Evolutionary conservation across 2,888 invertebrate species (phyloP), one percentile per base, ranked within the genome.

Genomic region (Hermaeophaga mercurialis): DNA sequence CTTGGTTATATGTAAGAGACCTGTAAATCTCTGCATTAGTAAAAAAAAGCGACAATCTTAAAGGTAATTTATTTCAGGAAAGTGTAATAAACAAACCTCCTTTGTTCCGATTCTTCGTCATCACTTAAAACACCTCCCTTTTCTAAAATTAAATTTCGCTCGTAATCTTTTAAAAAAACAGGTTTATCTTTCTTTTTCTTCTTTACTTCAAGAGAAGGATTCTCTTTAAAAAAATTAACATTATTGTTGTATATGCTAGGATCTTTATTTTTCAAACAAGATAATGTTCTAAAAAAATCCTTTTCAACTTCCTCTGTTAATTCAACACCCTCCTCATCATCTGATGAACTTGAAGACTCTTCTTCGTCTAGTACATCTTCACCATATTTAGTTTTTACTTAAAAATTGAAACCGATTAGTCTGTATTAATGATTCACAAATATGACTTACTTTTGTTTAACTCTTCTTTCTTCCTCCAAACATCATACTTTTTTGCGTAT

Each of bases 261-360:
- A 79, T 96, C 92, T 72, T 91, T 92, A 39, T 85, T 90, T 75
- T 96, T 96, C 39, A 98, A 77, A 46, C 87, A 86, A 0, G 94
- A 83, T 1, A 96, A 79, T 0, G 96, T 90, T 77, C 90, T 90
- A 36, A 93, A 86, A 77, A 98, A 98, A 63, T 91, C 88, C 65
- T 89, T 87, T 71, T 97, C 96, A 41, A 88, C 79, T 63, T 87
- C 83, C 67, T 87, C 83, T 0, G 86, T 77, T 75, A 88, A 65
- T 76, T 84, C 81, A 65, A 78, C 76, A 46, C 80, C 82, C 63
- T 83, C 85, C 67, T 84, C 84, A 54, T 87, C 88, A 67, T 88
- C 87, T 24, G 86, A 86, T 62, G 85, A 83, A 43, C 77, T 76
- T 56, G 75, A 78, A 1, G 80, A 79, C 0, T 74, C 73, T 4